Percentiles rank a stretch among this genome's conserved stretches.
These are phyloP conservation scores for Episyrphus balteatus DNA, from an alignment of 1,140 invertebrate species.

Conservation along the genomic window DNA sequence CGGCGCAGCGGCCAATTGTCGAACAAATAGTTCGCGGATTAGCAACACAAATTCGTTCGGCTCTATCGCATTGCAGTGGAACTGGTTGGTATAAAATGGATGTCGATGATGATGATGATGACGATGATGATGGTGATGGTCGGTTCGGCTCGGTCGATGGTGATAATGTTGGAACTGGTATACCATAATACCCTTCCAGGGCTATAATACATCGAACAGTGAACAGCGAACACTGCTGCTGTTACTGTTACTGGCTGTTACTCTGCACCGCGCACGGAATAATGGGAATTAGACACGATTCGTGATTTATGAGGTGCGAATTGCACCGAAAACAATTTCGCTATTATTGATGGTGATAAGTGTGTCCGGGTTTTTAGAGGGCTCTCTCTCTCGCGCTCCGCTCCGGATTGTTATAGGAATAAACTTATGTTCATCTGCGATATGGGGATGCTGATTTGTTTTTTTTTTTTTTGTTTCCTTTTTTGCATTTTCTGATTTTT, in stretches of 20 bases:
- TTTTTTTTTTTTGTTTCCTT: too few species aligned
- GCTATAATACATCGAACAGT: too few species aligned
- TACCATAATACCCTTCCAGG: too few species aligned
- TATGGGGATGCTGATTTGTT: too few species aligned
- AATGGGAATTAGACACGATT: conserved; percentile 30
- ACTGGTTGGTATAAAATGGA: background rate
- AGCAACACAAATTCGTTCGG: background rate
- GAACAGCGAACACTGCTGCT: background rate
- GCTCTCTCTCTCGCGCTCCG: too few species aligned
- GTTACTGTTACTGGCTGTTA: conserved; percentile 2
- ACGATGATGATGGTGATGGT: background rate
- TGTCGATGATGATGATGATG: background rate
- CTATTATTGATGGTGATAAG: background rate
- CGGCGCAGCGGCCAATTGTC: background rate
- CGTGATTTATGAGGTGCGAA: conserved; percentile 38
- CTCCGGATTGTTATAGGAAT: too few species aligned
- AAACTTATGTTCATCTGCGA: too few species aligned
- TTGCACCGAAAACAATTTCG: conserved; percentile 32
- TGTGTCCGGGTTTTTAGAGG: too few species aligned
- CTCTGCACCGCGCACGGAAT: background rate
- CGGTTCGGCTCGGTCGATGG: background rate
- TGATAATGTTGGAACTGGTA: too few species aligned
- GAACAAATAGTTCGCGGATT: background rate
- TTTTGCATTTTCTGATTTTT: too few species aligned
- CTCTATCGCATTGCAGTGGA: background rate